phyloP scores from a whole-genome alignment of 2,113 vertebrate species.

The Lucifuga dentata region DNA sequence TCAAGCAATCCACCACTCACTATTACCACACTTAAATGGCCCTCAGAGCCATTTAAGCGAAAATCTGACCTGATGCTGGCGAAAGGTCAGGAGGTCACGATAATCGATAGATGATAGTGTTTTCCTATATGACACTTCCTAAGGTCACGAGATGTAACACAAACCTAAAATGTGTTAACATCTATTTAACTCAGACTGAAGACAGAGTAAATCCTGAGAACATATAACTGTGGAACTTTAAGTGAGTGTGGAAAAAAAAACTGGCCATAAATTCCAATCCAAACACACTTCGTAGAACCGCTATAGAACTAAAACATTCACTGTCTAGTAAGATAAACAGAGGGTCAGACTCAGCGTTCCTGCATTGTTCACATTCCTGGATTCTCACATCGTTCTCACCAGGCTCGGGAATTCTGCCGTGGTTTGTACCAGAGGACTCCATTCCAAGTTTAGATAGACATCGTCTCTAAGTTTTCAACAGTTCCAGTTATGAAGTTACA shows the following conservation, averaged over 20 bases:
- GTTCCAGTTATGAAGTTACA: not conserved
- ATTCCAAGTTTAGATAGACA: not conserved
- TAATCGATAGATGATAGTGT: too few relatives aligned
- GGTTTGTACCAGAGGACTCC: not conserved
- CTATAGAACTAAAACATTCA: not conserved
- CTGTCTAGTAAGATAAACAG: conserved; percentile 19
- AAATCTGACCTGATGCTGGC: too few relatives aligned
- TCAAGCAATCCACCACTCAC: too few relatives aligned
- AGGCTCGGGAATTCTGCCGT: not conserved
- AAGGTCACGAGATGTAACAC: too few relatives aligned
- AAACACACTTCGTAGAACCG: not conserved
- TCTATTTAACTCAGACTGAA: too few relatives aligned
- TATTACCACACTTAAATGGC: too few relatives aligned
- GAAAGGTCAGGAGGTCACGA: too few relatives aligned
- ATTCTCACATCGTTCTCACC: conserved; percentile 14
- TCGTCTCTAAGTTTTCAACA: not conserved
- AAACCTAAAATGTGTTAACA: too few relatives aligned
- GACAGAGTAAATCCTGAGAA: too few relatives aligned
- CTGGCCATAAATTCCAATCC: not conserved
- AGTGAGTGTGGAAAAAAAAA: not conserved
- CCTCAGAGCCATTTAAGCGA: too few relatives aligned
- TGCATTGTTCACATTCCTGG: conserved; percentile 37
- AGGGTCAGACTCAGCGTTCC: not conserved
- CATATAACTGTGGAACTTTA: too few relatives aligned
- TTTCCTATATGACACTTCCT: too few relatives aligned